Evolutionary conservation across 2,888 invertebrate species (phyloP).

Genomic region (Periphyllus acericola): DNA sequence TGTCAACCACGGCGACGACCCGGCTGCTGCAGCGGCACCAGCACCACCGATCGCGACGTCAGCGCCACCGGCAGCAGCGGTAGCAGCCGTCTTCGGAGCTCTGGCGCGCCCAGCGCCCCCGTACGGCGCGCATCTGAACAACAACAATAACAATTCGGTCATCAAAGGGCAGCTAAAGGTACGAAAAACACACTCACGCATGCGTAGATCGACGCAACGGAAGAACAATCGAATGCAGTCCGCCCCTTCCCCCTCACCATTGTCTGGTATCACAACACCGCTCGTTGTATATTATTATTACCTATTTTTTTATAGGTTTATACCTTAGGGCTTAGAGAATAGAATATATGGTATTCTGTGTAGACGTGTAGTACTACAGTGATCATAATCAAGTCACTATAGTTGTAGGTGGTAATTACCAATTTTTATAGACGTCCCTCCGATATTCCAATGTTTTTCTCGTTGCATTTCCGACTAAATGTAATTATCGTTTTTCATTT

Average conservation of each 20-base stretch:
- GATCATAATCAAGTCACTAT: no score
- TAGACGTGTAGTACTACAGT: no score
- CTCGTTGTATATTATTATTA: neutral
- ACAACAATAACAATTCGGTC: slow-evolving; percentile 53
- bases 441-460: neutral
- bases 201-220: neutral
- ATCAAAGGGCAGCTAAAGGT: slow-evolving; percentile 52
- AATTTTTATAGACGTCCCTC: no score
- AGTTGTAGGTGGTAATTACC: no score
- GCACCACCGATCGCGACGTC: neutral
- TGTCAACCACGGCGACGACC: slow-evolving; percentile 14
- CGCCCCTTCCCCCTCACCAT: neutral
- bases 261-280: neutral
- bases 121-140: slow-evolving; percentile 40
- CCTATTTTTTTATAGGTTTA: no score
- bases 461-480: neutral
- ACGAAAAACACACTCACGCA: neutral
- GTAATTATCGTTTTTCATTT: neutral
- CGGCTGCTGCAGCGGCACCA: neutral
- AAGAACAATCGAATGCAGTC: neutral
- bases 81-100: neutral
- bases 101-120: slow-evolving; percentile 26
- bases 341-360: no score
- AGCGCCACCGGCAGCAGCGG: neutral
- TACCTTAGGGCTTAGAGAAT: no score